Percentiles rank a stretch among this genome's conserved stretches.
Conservation (phyloP, 2,888 invertebrate species). For the Oxyteleia sp. region DNA sequence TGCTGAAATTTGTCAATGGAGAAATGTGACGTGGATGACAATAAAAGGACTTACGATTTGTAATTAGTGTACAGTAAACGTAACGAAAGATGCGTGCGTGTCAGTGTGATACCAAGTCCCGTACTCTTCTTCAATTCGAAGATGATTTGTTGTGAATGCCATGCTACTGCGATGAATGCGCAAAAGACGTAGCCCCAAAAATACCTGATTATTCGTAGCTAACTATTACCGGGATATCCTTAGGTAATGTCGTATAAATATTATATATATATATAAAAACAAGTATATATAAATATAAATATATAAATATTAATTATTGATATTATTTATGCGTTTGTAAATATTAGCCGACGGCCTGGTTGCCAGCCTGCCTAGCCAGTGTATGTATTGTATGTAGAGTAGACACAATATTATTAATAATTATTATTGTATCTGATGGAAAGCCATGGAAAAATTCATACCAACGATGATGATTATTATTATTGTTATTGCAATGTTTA, state of each 20-base stretch:
- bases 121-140: conserved; percentile 42
- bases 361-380: too few relatives aligned
- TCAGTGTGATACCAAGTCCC: conserved; percentile 55
- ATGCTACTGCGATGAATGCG: conserved; percentile 70
- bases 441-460: conserved; percentile 80
- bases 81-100: conserved; percentile 52
- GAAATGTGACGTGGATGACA: conserved; percentile 82
- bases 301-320: conserved; percentile 83
- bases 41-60: conserved; percentile 83
- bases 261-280: conserved; percentile 77
- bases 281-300: conserved; percentile 80
- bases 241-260: conserved; percentile 80
- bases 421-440: conserved; percentile 78
- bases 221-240: conserved; percentile 75
- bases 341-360: conserved; percentile 85
- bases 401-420: conserved; percentile 80
- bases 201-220: conserved; percentile 78
- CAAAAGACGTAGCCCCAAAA: conserved; percentile 72
- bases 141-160: conserved; percentile 63
- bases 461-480: conserved; percentile 84
- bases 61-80: conserved; percentile 87
- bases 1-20: conserved; percentile 18
- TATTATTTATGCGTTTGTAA: conserved; percentile 88
- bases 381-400: conserved; percentile 88
- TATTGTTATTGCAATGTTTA: conserved; percentile 87